Base-by-base conservation (phyloP, 2,888 invertebrate genomes). In the Chaetoderma sp. region DNA sequence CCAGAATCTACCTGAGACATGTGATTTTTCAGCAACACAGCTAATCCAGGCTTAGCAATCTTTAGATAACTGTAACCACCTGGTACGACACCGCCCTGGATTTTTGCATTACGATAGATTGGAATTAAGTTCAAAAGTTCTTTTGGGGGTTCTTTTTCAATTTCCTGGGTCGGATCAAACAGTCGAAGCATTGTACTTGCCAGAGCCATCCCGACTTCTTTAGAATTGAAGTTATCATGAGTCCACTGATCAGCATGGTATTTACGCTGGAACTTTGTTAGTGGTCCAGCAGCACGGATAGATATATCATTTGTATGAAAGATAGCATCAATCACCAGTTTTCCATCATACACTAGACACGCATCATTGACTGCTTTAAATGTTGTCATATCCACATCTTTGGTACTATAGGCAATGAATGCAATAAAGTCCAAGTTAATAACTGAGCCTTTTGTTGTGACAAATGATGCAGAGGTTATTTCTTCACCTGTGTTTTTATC, bases 221-320 rank as follows among this genome's bases (percentile, higher is more conserved):
- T 86, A 21, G 85, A 85, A 75, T 85, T 86, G 71, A 84, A 86
- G 72, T 81, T 82, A 39, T 78, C 75, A 66, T 87, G 86, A 10
- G 81, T 78, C 85, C 84, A 85, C 25, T 82, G 77, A 50, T 86
- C 86, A 28, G 83, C 82, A 70, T 86, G 84, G 72, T 86, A 87
- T 39, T 77, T 78, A 21, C 87, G 71, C 74, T 85, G 80, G 77
- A 80, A 87, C 71, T 87, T 87, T 16, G 86, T 87, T 56, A 86
- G 63, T 1, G 86, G 78, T 16, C 87, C 87, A 13, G 86, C 86
- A 1, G 79, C 85, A 27, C 86, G 66, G 56, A 87, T 85, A 4
- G 82, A 67, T 21, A 84, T 80, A 67, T 87, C 87, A 73, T 86
- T 86, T 27, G 87, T 87, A 74, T 86, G 85, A 78, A 87, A 87